These are phyloP conservation scores for Sebastes hubbsi DNA, from an alignment of 2,797 vertebrate species.

Conservation along the genomic window DNA sequence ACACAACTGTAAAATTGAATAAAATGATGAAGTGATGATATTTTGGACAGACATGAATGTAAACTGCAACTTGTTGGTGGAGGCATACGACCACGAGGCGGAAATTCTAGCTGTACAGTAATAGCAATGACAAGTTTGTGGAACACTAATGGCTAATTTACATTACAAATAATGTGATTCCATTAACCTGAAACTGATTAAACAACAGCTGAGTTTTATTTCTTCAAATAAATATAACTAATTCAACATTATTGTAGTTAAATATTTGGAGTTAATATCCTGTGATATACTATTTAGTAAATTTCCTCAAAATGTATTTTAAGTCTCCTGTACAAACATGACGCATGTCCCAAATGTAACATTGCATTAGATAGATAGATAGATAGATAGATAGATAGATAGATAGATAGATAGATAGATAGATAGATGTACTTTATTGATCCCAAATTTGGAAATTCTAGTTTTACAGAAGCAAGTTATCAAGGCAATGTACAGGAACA, in stretches of 20 bases:
- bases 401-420: no score
- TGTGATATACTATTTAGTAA: not conserved
- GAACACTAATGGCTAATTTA: not conserved
- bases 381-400: no score
- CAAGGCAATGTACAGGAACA: no score
- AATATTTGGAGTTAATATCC: not conserved
- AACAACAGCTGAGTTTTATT: not conserved
- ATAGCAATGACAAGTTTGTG: not conserved
- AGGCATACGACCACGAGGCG: accelerated
- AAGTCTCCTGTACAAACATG: not conserved
- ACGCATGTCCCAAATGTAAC: not conserved
- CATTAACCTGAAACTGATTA: not conserved
- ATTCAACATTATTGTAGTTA: not conserved
- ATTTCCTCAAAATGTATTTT: not conserved
- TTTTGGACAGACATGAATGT: no score
- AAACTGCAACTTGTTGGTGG: no score
- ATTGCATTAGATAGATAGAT: not conserved
- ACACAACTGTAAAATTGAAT: no score
- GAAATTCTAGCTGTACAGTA: no score
- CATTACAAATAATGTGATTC: not conserved
- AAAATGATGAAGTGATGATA: no score
- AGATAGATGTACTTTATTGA: no score
- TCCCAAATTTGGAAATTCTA: no score
- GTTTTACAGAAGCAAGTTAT: no score
- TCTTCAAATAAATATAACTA: not conserved